Percentiles rank a stretch among this genome's conserved stretches.
Conservation (phyloP, 1,140 invertebrate genomes). For the Lasaia peninsularis region DNA sequence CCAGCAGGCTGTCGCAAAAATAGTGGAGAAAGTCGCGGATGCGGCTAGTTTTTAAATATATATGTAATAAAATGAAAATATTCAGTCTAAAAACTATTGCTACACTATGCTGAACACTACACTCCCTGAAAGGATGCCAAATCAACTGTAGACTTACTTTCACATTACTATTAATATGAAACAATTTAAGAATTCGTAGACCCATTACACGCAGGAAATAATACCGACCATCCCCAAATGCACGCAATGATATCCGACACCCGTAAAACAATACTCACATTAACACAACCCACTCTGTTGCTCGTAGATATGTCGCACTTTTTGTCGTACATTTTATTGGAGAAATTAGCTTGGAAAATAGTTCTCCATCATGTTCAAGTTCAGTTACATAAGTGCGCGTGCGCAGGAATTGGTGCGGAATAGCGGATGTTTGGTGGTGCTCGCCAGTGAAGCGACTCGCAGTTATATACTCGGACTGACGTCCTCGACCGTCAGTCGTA, state of each 20-base stretch:
- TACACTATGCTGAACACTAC: too few relatives aligned
- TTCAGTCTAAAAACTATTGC: too few relatives aligned
- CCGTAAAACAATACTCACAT: slow-evolving; percentile 37
- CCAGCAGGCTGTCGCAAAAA: too few relatives aligned
- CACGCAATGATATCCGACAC: slow-evolving; percentile 47
- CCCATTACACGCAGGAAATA: too few relatives aligned
- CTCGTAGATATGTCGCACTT: slow-evolving; percentile 61
- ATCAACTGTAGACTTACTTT: too few relatives aligned
- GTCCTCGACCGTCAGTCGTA: slow-evolving; percentile 63
- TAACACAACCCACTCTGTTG: slow-evolving; percentile 30
- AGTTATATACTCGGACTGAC: slow-evolving; percentile 72
- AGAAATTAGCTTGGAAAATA: slow-evolving; percentile 77
- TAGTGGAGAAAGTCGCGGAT: too few relatives aligned
- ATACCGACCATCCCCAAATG: slow-evolving; percentile 27
- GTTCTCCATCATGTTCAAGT: slow-evolving; percentile 76
- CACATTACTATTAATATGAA: too few relatives aligned
- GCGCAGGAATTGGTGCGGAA: slow-evolving; percentile 77
- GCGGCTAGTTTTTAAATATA: too few relatives aligned
- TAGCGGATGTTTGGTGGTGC: slow-evolving; percentile 75
- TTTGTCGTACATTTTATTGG: slow-evolving; percentile 75
- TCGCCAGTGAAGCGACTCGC: slow-evolving; percentile 59
- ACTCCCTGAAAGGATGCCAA: too few relatives aligned
- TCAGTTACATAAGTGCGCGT: slow-evolving; percentile 77
- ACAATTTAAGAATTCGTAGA: too few relatives aligned
- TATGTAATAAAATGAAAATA: too few relatives aligned